These are phyloP conservation scores for Cryptocheilus praepositus DNA, from an alignment of 2,888 invertebrate species.

Conservation along the genomic window DNA sequence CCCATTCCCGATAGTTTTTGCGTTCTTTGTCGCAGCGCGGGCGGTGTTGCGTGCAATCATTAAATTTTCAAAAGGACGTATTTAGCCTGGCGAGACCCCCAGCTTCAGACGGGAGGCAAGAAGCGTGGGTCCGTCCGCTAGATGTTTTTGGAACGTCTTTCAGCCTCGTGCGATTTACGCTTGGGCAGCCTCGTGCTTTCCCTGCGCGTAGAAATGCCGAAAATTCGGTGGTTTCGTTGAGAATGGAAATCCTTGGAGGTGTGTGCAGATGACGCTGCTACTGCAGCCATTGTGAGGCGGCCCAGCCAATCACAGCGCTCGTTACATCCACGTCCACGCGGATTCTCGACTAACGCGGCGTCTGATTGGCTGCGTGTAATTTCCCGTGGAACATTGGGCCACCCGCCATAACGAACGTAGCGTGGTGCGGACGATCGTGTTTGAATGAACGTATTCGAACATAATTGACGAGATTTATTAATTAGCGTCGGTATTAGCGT, in stretches of 20 bases:
- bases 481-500: constrained; percentile 33
- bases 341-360: constrained; percentile 22
- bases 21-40: background rate
- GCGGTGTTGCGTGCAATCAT: too few relatives aligned
- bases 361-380: constrained; percentile 49
- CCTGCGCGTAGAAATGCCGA: constrained; percentile 14
- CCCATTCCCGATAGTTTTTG: background rate
- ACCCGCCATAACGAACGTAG: constrained; percentile 67
- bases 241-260: constrained; percentile 8
- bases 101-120: too few relatives aligned
- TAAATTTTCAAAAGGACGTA: too few relatives aligned
- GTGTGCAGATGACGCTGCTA: constrained; percentile 48
- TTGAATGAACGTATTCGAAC: constrained; percentile 59
- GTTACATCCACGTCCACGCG: constrained; percentile 29
- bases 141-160: too few relatives aligned
- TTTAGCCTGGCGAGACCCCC: too few relatives aligned
- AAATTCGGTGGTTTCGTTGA: constrained; percentile 17
- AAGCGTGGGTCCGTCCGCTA: too few relatives aligned
- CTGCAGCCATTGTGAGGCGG: constrained; percentile 36
- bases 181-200: background rate
- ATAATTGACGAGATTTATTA: constrained; percentile 42
- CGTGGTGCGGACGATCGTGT: constrained; percentile 55
- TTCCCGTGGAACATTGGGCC: constrained; percentile 54
- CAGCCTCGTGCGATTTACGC: too few relatives aligned
- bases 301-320: constrained; percentile 49